Evolutionary conservation across 2,888 invertebrate species (phyloP).

Genomic region (Drosophila merina): DNA sequence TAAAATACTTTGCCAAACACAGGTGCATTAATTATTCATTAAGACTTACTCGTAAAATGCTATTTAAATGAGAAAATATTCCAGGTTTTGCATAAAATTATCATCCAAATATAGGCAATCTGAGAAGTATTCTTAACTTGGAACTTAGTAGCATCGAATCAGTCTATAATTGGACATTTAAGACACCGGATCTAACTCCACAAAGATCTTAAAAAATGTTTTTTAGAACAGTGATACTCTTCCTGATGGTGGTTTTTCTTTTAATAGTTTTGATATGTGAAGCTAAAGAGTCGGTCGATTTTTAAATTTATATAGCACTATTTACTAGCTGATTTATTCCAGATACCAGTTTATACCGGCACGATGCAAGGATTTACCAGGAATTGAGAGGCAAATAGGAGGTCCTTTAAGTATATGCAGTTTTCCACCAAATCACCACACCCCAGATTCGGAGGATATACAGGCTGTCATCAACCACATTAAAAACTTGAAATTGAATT

Average conservation of each 20-base stretch:
- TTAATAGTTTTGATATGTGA: slow-evolving; percentile 7
- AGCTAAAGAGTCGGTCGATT: slow-evolving; percentile 45
- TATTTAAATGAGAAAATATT: slow-evolving; percentile 46
- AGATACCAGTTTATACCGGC: slow-evolving; percentile 64
- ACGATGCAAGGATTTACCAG: slow-evolving; percentile 55
- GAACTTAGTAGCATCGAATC: slow-evolving; percentile 21
- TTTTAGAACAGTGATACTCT: slow-evolving; percentile 21
- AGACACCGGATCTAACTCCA: slow-evolving; percentile 18
- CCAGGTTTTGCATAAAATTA: slow-evolving; percentile 54
- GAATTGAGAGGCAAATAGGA: slow-evolving; percentile 48
- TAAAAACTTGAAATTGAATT: slow-evolving; percentile 48
- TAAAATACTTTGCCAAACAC: neutral
- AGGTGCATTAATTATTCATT: slow-evolving; percentile 45
- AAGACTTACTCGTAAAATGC: slow-evolving; percentile 18
- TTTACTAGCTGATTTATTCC: neutral
- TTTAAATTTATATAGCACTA: neutral
- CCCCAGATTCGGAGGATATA: slow-evolving; percentile 55
- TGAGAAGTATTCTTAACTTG: slow-evolving; percentile 19
- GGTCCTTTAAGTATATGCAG: slow-evolving; percentile 60
- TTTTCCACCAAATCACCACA: slow-evolving; percentile 56
- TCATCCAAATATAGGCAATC: slow-evolving; percentile 38
- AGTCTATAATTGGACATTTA: slow-evolving; percentile 37
- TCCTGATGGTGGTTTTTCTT: slow-evolving; percentile 7
- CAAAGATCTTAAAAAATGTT: slow-evolving; percentile 30
- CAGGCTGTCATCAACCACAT: slow-evolving; percentile 63